Evolutionary conservation across 2,888 invertebrate genomes (phyloP).

Genomic region (Margaritifera margaritifera): DNA sequence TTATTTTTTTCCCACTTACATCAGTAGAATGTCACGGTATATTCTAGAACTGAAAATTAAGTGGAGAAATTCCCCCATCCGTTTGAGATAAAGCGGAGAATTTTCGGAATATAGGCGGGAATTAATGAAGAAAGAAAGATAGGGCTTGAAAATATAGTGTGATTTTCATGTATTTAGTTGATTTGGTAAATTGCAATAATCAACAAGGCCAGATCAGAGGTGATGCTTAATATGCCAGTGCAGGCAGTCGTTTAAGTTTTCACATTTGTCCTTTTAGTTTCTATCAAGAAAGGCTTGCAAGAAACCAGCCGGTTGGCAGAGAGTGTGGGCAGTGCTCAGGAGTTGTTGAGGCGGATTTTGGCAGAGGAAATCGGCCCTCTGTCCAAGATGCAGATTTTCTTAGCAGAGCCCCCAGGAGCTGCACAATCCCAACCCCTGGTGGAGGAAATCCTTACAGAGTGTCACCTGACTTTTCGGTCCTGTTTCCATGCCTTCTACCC

Average conservation of each 20-base stretch:
- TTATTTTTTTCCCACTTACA: too few relatives aligned
- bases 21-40: too few relatives aligned
- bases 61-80: too few relatives aligned
- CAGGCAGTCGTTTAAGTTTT: too few relatives aligned
- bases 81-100: too few relatives aligned
- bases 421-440: constrained; percentile 52
- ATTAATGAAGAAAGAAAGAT: too few relatives aligned
- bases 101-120: too few relatives aligned
- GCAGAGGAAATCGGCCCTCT: constrained; percentile 77
- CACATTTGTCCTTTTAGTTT: constrained; percentile 2
- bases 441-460: constrained; percentile 86
- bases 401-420: constrained; percentile 47
- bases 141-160: too few relatives aligned
- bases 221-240: too few relatives aligned
- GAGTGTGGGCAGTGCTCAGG: constrained; percentile 88
- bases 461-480: constrained; percentile 89
- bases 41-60: too few relatives aligned
- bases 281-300: constrained; percentile 52
- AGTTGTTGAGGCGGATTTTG: constrained; percentile 86
- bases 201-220: background rate
- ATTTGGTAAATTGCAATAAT: too few relatives aligned
- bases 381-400: constrained; percentile 31
- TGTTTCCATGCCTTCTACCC: constrained; percentile 98
- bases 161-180: too few relatives aligned
- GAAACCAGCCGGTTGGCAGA: constrained; percentile 88